Conservation (phyloP, 2,113 vertebrate genomes). For the Chionis minor region DNA sequence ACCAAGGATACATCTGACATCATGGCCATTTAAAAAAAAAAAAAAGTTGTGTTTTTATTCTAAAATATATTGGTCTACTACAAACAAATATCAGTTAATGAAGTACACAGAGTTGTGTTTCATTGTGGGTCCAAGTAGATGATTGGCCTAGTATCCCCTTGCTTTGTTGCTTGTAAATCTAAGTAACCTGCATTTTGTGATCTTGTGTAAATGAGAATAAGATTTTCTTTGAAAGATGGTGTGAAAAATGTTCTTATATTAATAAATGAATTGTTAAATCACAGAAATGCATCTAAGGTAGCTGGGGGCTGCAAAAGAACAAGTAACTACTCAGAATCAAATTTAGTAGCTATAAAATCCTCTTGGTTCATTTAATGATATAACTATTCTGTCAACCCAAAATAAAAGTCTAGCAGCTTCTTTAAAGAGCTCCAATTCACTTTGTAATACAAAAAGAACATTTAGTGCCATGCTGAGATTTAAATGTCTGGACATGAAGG, state of each 20-base stretch:
- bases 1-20: neutral
- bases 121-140: neutral
- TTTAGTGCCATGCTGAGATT: neutral
- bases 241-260: neutral
- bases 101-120: neutral
- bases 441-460: neutral
- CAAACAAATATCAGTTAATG: neutral
- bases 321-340: conserved; percentile 5
- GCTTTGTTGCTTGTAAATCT: neutral
- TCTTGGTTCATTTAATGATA: conserved; percentile 41
- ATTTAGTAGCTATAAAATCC: conserved; percentile 29
- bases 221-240: neutral
- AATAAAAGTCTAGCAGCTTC: conserved; percentile 5
- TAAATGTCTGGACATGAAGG: neutral
- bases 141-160: neutral
- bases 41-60: accelerated
- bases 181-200: neutral
- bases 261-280: conserved; percentile 7
- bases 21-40: neutral
- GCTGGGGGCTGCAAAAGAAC: neutral
- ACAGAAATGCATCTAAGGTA: neutral
- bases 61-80: neutral
- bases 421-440: conserved; percentile 8
- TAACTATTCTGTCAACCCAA: conserved; percentile 19
- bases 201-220: neutral